These are phyloP conservation scores for Erynnis tages DNA, from an alignment of 2,888 invertebrate genomes.

Conservation along the genomic window DNA sequence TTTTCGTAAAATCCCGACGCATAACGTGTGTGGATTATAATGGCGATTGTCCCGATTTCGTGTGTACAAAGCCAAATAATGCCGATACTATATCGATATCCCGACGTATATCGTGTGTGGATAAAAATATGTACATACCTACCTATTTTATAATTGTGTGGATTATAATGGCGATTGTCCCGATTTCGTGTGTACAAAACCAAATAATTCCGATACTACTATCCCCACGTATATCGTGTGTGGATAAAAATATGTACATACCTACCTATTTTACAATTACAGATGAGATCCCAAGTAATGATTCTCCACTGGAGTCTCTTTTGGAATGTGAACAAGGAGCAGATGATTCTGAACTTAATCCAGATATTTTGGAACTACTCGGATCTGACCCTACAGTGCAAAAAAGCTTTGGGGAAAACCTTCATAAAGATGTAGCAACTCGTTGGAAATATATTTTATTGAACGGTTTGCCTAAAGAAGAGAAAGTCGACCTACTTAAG, in stretches of 20 bases:
- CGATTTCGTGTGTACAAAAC: not conserved
- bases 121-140: too few relatives aligned
- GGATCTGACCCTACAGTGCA: slow-evolving; percentile 3
- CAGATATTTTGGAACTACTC: slow-evolving; percentile 4
- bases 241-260: not conserved
- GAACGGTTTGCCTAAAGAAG: slow-evolving; percentile 21
- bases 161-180: not conserved
- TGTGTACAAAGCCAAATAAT: too few relatives aligned
- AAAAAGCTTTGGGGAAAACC: slow-evolving; percentile 9
- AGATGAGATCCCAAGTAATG: not conserved
- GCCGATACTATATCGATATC: too few relatives aligned
- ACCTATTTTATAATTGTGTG: too few relatives aligned
- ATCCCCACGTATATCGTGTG: slow-evolving; percentile 6
- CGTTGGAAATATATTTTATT: slow-evolving; percentile 24
- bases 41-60: too few relatives aligned
- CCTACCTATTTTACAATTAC: not conserved
- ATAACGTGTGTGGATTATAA: too few relatives aligned
- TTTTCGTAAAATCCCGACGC: too few relatives aligned
- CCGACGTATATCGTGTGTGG: too few relatives aligned
- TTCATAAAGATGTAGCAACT: slow-evolving; percentile 18
- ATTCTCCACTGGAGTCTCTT: not conserved
- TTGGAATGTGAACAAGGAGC: not conserved
- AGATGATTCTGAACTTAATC: not conserved
- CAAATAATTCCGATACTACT: not conserved
- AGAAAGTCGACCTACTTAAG: slow-evolving; percentile 19